Evolutionary conservation across 2,888 invertebrate species (phyloP), one percentile per base, ranked within the genome.

Genomic region (Trilocha varians): DNA sequence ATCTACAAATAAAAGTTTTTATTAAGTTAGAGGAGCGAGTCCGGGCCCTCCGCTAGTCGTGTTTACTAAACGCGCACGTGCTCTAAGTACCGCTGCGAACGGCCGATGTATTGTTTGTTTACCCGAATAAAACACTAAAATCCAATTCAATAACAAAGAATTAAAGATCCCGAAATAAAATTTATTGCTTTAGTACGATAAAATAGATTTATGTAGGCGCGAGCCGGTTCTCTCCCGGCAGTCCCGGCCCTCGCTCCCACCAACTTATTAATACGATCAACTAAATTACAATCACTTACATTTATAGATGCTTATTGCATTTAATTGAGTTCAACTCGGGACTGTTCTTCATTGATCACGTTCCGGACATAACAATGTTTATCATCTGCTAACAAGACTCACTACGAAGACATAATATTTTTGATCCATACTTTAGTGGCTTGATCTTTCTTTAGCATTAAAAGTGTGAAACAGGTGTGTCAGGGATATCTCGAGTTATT

Each of bases 111-210:
- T 79, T 83, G 84, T 84, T 85, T 85, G 84, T 85, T 85, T 85
- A 85, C 78, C 75, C 77, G 78, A 82, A 84, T 84, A 84, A 83
- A 85, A 85, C 84, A 84, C 85, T 85, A 84, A 85, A 84, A 83
- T 84, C 83, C 78, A 83, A 83, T 83, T 83, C 84, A 83, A 85
- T 84, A 85, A 85, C 84, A 85, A 85, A 85, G 84, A 85, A 85
- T 85, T 85, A 84, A 84, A 84, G 85, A 83, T 85, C 85, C 84
- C 78, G 76, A 85, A 85, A 85, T 85, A 85, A 83, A 85, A 84
- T 84, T 84, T 83, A 85, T 85, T 83, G 82, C 84, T 70, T 68
- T 60, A 68, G 77, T 78, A 80, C 85, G 82, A 84, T 85, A 83
- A 84, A 85, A 84, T 84, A 84, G 84, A 85, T 85, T 85, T 85